Conservation (phyloP, 2,888 invertebrate genomes). For the Ditula angustiorana region DNA sequence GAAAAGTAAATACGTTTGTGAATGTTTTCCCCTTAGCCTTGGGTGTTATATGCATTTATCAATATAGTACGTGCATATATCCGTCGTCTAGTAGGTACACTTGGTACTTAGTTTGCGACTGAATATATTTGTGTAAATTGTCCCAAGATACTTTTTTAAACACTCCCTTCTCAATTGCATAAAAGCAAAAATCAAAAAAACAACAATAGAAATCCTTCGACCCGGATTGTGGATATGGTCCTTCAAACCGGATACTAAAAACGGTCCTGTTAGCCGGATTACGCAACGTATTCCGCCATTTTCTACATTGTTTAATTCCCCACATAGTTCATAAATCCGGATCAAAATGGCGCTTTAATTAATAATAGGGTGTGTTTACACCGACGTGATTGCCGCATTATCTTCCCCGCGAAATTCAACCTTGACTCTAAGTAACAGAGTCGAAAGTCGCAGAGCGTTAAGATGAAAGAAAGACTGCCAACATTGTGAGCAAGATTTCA, state of each 20-base stretch:
- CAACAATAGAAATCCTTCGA: background rate
- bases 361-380: conserved; percentile 9
- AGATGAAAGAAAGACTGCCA: conserved; percentile 9
- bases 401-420: background rate
- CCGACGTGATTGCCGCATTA: background rate
- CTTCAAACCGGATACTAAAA: background rate
- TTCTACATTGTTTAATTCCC: background rate
- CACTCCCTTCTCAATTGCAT: no score
- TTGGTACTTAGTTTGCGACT: no score
- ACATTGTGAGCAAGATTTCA: background rate
- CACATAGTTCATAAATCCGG: conserved; percentile 4
- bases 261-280: background rate
- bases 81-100: no score
- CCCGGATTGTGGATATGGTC: background rate
- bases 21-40: no score
- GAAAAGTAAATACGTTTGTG: no score
- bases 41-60: no score
- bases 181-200: background rate
- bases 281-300: background rate
- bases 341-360: background rate
- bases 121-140: no score
- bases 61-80: no score
- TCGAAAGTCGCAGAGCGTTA: background rate
- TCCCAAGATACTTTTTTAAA: no score
- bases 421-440: background rate